These are phyloP conservation scores for Barbus barbus DNA, from an alignment of 2,113 vertebrate genomes.

Conservation along the genomic window DNA sequence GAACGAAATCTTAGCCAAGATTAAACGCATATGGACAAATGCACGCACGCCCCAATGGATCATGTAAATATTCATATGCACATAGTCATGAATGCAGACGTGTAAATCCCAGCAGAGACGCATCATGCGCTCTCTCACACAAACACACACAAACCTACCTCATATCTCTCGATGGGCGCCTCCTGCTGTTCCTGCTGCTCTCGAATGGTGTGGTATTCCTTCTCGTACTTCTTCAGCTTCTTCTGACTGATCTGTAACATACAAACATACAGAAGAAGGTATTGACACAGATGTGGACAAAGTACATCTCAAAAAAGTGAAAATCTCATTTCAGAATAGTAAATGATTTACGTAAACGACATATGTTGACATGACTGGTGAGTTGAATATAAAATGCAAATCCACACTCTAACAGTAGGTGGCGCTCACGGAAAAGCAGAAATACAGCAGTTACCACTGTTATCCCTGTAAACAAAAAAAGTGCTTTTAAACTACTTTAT, in stretches of 20 bases:
- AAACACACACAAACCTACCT: constrained; percentile 73
- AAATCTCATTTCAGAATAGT: no score
- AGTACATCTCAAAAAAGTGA: not conserved
- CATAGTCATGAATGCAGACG: constrained; percentile 2
- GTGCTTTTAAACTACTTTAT: no score
- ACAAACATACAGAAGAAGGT: constrained; percentile 19
- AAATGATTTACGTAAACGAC: no score
- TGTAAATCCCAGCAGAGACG: not conserved
- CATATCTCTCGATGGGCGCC: constrained; percentile 93
- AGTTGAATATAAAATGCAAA: no score
- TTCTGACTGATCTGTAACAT: constrained; percentile 92
- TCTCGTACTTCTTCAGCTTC: constrained; percentile 97
- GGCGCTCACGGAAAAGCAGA: no score
- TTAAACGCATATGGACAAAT: not conserved
- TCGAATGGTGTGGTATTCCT: constrained; percentile 94
- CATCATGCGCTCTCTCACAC: no score
- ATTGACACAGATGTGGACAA: not conserved
- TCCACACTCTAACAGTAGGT: no score
- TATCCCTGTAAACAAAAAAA: no score
- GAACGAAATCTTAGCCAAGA: not conserved
- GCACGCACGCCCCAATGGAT: not conserved
- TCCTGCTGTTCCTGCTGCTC: constrained; percentile 98
- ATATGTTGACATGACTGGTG: no score
- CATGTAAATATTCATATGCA: constrained; percentile 25
- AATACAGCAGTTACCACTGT: no score